Percentiles rank a stretch among this genome's conserved stretches.
Evolutionary conservation across 2,113 vertebrate genomes (phyloP).

Genomic region (Callionymus lyra): DNA sequence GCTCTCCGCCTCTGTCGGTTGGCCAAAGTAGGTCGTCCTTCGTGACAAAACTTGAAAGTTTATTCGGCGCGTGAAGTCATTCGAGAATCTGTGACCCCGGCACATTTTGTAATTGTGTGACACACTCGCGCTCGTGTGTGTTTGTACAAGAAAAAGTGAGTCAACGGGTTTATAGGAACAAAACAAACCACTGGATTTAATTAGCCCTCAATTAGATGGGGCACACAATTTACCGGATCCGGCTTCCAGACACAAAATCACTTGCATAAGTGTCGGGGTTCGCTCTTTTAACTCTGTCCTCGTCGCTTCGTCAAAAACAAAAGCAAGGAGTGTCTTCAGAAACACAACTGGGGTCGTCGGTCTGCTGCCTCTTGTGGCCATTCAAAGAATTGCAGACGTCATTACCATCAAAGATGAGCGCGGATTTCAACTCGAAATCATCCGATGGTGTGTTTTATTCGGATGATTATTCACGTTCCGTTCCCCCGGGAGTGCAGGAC

Average conservation of each 20-base stretch:
- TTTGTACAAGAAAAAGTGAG: slow-evolving; percentile 30
- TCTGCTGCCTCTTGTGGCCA: no score
- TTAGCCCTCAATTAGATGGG: slow-evolving; percentile 64
- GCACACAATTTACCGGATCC: slow-evolving; percentile 66
- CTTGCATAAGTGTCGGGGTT: no score
- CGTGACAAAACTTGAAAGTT: background rate
- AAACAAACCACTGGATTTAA: slow-evolving; percentile 57
- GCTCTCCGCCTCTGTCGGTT: slow-evolving; percentile 86
- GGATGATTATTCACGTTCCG: no score
- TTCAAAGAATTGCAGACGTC: no score
- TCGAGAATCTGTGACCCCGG: background rate
- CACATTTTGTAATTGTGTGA: slow-evolving; percentile 13
- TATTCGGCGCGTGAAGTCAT: background rate
- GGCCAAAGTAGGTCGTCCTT: slow-evolving; percentile 74
- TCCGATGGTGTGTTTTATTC: no score
- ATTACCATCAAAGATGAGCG: no score
- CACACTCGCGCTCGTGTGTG: background rate
- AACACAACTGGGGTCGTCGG: no score
- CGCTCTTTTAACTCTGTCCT: no score
- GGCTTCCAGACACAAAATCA: slow-evolving; percentile 4
- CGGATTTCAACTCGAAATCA: no score
- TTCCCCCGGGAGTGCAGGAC: no score
- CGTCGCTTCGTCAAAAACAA: no score
- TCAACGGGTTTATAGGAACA: slow-evolving; percentile 47
- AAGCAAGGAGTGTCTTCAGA: no score